Evolutionary conservation across 2,888 invertebrate species (phyloP).

Genomic region (Rhingia rostrata): DNA sequence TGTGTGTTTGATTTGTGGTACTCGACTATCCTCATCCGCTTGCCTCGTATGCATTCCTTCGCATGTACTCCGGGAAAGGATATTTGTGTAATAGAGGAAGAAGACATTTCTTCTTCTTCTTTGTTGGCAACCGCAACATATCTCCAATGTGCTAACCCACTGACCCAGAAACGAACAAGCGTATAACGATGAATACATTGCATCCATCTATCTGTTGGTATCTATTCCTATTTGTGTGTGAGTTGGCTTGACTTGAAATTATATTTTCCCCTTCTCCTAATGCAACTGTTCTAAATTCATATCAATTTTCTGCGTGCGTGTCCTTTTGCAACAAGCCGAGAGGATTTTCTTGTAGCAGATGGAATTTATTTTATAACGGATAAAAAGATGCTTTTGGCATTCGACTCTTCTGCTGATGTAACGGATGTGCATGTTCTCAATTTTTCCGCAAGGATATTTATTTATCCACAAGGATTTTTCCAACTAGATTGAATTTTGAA

Average conservation of each 20-base stretch:
- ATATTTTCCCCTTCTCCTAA: constrained; percentile 5
- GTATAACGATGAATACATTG: constrained; percentile 44
- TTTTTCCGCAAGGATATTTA: not conserved
- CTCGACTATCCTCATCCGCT: constrained; percentile 3
- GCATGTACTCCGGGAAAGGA: constrained; percentile 3
- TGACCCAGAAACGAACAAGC: constrained; percentile 59
- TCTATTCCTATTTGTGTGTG: not conserved
- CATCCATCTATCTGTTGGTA: not conserved
- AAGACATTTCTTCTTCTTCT: not conserved
- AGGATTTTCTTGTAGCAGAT: constrained; percentile 3
- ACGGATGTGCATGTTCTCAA: constrained; percentile 27
- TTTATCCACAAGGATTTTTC: not conserved
- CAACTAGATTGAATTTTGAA: not conserved
- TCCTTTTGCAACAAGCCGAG: not conserved
- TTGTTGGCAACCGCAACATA: constrained; percentile 45
- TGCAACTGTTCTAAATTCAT: constrained; percentile 48
- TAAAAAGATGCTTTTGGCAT: constrained; percentile 28
- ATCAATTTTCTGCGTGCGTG: constrained; percentile 38
- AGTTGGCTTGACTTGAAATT: constrained; percentile 19
- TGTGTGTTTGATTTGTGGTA: constrained; percentile 63
- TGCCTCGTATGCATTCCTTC: not conserved
- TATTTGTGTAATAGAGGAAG: constrained; percentile 10
- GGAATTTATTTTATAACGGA: not conserved
- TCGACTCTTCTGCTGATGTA: constrained; percentile 11
- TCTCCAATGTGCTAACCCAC: constrained; percentile 57